Conservation (phyloP, 2,113 vertebrate species). For the Bubalus kerabau region DNA sequence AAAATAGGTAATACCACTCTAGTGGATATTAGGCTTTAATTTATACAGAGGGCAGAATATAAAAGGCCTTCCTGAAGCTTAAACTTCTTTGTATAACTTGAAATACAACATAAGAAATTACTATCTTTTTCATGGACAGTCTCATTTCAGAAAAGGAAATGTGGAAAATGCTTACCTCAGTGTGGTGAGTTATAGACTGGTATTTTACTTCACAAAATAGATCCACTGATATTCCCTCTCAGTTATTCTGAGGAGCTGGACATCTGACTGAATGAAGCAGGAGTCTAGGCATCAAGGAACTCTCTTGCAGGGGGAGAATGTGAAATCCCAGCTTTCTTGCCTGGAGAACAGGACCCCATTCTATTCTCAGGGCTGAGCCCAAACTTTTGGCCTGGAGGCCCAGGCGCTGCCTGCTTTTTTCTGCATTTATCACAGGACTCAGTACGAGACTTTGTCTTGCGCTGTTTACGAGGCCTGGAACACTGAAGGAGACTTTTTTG, state of each 20-base stretch:
- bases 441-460: not conserved
- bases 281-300: not conserved
- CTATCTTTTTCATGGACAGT: not conserved
- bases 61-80: not conserved
- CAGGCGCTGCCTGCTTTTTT: not conserved
- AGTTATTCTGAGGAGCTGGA: not conserved
- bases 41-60: not conserved
- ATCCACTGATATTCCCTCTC: not conserved
- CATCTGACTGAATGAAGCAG: not conserved
- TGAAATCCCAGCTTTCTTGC: not conserved
- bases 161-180: not conserved
- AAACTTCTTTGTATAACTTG: not conserved
- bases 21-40: not conserved
- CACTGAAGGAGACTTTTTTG: not conserved
- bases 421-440: not conserved
- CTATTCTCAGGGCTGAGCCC: not conserved
- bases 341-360: not conserved
- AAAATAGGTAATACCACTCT: not conserved
- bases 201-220: not conserved
- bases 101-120: not conserved
- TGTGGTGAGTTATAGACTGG: not conserved
- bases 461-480: not conserved
- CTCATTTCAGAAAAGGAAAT: not conserved
- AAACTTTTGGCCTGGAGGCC: accelerated
- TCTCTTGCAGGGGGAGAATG: not conserved